Base-by-base conservation (phyloP, 2,888 invertebrate species). In the Drosophila neonasuta region DNA sequence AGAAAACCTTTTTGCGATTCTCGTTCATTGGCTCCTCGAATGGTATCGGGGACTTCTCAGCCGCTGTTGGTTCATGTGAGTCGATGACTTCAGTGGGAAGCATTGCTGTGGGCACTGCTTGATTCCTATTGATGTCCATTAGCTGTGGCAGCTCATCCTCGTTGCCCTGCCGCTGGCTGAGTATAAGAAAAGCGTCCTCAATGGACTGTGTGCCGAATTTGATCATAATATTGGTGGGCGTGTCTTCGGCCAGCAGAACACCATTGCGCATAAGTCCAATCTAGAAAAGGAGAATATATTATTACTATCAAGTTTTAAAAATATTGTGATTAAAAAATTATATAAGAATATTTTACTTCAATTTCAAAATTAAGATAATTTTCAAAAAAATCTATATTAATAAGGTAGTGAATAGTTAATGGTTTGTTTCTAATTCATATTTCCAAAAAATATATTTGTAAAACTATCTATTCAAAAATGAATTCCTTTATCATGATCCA, bases 221-320 rank as follows among this genome's bases (percentile, higher is more conserved):
- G 3, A 92, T 90, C 77, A 97, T 92, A 11, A 98, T 93, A 68
- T 93, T 92, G 9, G 91, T 91, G 0, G 98, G 98, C 0, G 96
- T 93, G 73, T 96, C 95, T 91, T 98, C 97, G 0, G 97, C 97
- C 61, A 98, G 89, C 20, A 98, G 92, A 64, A 94, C 93, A 0
- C 98, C 98, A 80, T 94, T 95, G 70, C 98, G 93, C 93, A 98
- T 95, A 52, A 98, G 92, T 42, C 98, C 98, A 88, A 98, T 97
- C 97, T 97, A 88, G 5, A 0, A 34, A 2, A 15, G 2, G 2
- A 4, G 13, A 13, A 41, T 10, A 7, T 7, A 10, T 17, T 2
- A 46, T 13, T 24, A 24, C 24, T 1, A 6, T 24, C 0, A 6
- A 24, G 24, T 24, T 24, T 4, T 4, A 0, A 24, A 24, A 24